Evolutionary conservation across 2,797 vertebrate species (phyloP), one percentile per base, ranked within the genome.

Genomic region (Erpetoichthys calabaricus): DNA sequence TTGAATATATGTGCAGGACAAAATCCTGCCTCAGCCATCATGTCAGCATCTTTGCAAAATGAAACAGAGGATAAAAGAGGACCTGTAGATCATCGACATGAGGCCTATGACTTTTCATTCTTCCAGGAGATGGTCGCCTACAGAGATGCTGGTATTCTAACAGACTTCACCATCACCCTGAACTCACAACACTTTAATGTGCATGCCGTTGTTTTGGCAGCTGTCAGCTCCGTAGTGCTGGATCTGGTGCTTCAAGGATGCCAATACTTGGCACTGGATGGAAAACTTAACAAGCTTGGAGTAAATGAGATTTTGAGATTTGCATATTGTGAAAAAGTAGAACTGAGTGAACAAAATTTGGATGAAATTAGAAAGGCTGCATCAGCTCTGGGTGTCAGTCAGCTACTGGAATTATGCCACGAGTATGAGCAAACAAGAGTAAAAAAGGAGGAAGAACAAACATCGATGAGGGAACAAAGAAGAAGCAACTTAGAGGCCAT

Each of bases 221-320:
- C 79, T 1, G 72, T 84, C 57, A 85, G 83, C 72, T 66, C 64
- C 2, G 3, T 65, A 2, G 50, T 82, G 25, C n/a, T 42, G 50
- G 9, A 6, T 9, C n/a, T 44, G 4, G 44, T 10, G 47, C 4
- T 3, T 7, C 44, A 66, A n/a, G 45, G 73, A 57, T 70, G 62
- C 58, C 25, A 25, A 2, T 25, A 25, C 25, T 25, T 25, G 25
- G 25, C 25, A 25, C 10, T 83, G 54, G 59, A 63, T 57, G 59
- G 70, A 8, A 75, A 72, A n/a, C 71, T 83, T 7, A 64, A 71
- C 49, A 53, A 44, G 1, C 43, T 60, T 8, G 84, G 82, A 6
- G 59, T 86, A 4, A 60, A 57, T 53, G 78, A 75, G 3, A 62
- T 86, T 10, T 25, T 85, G 58, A 73, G 83, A 53, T 86, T 86